Base-by-base conservation (phyloP, 1,140 invertebrate species). In the Triops longicaudatus region DNA sequence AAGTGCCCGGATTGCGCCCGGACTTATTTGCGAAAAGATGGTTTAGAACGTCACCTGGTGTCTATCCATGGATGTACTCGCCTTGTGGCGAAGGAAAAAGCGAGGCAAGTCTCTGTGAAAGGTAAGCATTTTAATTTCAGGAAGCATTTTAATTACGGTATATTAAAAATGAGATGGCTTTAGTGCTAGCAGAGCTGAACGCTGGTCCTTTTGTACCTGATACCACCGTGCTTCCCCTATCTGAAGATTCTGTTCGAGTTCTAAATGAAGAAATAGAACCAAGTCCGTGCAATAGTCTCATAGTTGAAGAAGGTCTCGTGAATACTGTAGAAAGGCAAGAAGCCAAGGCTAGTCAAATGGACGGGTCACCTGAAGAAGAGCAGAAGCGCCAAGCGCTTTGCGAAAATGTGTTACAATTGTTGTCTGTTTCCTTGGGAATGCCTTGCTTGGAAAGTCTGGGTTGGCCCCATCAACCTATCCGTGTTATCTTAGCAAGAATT, bases 331-430 rank as follows among this genome's bases (percentile, higher is more conserved):
- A 63, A 17, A 63, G 50, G 5, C 17, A 63, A 63, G 50, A 63
- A 10, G 50, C 50, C 50, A 63, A 63, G 50, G 22, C 50, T 63
- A 63, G 50, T 63, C 50, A 63, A 63, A 22, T 63, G 17, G 50
- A 9, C 50, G 50, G 17, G 50, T 63, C 50, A 63, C 10, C 2
- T 6, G 50, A 22, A 63, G 50, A 63, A 17, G 50, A 63, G 50
- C 50, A 63, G 2, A 63, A 63, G 1, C 50, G 50, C 14, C 10
- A 63, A 63, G 50, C 50, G 3, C 14, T 63, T 9, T 63, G 22
- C 22, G 50, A 63, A n/a, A 63, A 63, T 63, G 50, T 63, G 17
- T n/a, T 63, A 22, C 50, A 63, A 63, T 63, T 63, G 50, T 63
- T 63, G 14, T 63, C 50, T 17, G 14, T 17, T 9, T n/a, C 50